Base-by-base conservation (phyloP, 2,797 vertebrate genomes). In the Lagorchestes hirsutus region DNA sequence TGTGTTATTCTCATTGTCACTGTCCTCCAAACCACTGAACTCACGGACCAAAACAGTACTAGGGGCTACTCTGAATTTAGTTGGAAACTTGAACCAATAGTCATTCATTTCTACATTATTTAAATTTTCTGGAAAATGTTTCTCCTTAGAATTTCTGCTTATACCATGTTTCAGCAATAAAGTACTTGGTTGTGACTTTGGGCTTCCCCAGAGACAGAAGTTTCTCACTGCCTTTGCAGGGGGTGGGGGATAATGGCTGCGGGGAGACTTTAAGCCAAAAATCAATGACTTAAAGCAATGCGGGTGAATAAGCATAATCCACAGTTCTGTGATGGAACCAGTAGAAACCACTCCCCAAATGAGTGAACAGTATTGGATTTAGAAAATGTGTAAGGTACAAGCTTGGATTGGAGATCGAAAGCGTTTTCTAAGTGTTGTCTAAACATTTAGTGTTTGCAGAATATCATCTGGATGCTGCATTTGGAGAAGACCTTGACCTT, bases 201-300 rank as follows among this genome's bases (percentile, higher is more conserved):
- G n/a, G 10, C 40, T 27, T 74, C 40, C 14, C 16, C 62, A 62
- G 9, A 50, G n/a, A 24, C 9, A 46, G 24, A 46, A 24, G 8
- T 87, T 87, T 46, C 74, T 87, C 22, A 87, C 9, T 50, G 3
- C 1, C 24, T 87, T 87, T 50, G 2, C 2, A 46, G 9, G 4
- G 40, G 2, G 8, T 9, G 0, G 18, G 18, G 5, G 24, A 74
- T 22, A 22, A 40, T 5, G 8, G 8, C 4, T 40, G 1, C 1
- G 2, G n/a, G 18, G 22, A 40, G n/a, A 74, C n/a, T 67, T 67
- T 74, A 74, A 40, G 6, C 6, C 18, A 24, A 74, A 74, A 74
- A 50, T 50, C 10, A 46, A 2, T 27, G 8, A 87, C 46, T 87
- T 50, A 50, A 82, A 87, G 4, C 40, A 87, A 46, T 87, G 40